Base-by-base conservation (phyloP, 2,888 invertebrate species). In the Rhamnusium bicolor region DNA sequence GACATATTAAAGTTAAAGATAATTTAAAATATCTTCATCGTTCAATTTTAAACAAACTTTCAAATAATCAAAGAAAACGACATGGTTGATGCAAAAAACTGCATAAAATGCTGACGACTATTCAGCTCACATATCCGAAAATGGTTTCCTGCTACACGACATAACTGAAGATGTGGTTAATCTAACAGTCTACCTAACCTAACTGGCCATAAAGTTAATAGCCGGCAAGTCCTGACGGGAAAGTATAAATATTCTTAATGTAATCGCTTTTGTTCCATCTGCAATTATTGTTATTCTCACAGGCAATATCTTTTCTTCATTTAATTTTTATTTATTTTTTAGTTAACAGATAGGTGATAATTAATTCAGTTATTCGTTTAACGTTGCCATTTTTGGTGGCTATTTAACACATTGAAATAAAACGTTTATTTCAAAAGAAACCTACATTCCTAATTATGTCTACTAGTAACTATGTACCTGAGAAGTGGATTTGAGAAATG, bases 171-270 rank as follows among this genome's bases (percentile, higher is more conserved):
- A 62, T 62, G 62, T 54, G 62, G 54, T 46, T 62, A 47, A 69
- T 62, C 69, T 69, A 69, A 62, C 62, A 69, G 62, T 62, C 54
- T 24, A 53, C 61, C 61, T 69, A 69, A 61, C 61, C 24, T 69
- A 69, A 69, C 62, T 60, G 69, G 14, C 54, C 69, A 69, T 62
- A 53, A 69, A 69, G 10, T 65, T 65, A 65, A 65, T 65, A 14
- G 65, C 53, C 29, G 3, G 29, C 14, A 29, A 14, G 47, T 29
- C 53, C 51, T 65, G 65, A 32, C 65, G 29, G 53, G 65, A 65
- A 65, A 53, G 53, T n/a, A 53, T 47, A 65, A 65, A 51, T 32
- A 14, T 29, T 18, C 47, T 63, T 27, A 29, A 65, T 51, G 65
- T 53, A 53, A 18, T 65, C 29, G 65, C 53, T 19, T 19, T 27